Percentiles rank a stretch among this genome's conserved stretches.
These are phyloP conservation scores for Drosophila testacea DNA, from an alignment of 2,888 invertebrate species.

Conservation along the genomic window DNA sequence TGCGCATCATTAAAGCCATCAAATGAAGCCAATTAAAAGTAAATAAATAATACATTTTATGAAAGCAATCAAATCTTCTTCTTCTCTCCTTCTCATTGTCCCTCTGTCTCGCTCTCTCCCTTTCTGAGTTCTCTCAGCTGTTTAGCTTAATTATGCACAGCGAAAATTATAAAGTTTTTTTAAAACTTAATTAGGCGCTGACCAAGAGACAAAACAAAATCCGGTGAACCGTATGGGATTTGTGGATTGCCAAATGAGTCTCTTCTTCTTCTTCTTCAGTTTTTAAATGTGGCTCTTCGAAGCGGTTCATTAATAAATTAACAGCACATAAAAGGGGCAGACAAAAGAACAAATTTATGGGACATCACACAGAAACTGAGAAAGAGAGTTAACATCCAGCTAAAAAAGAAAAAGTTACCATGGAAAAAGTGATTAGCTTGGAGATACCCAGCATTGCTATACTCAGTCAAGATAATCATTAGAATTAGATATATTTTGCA, in stretches of 20 bases:
- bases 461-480: too few relatives aligned
- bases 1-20: conserved; percentile 78
- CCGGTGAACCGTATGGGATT: conserved; percentile 31
- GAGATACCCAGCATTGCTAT: conserved; percentile 2
- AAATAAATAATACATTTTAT: conserved; percentile 80
- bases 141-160: conserved; percentile 65
- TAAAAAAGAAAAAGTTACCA: not conserved
- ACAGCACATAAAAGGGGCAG: conserved; percentile 57
- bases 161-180: conserved; percentile 75
- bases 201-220: conserved; percentile 49
- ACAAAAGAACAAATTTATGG: conserved; percentile 62
- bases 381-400: conserved; percentile 20
- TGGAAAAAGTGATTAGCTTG: not conserved
- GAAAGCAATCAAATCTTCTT: conserved; percentile 68
- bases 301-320: conserved; percentile 77
- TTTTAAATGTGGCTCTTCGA: conserved; percentile 39
- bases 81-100: not conserved
- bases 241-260: conserved; percentile 53
- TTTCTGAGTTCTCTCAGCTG: conserved; percentile 1
- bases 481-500: too few relatives aligned
- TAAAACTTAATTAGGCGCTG: conserved; percentile 75
- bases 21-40: conserved; percentile 81
- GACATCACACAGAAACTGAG: conserved; percentile 25
- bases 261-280: conserved; percentile 18
- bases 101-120: not conserved